A percentile compares a stretch with the other conserved stretches of the same genome.
Conservation (phyloP, 2,888 invertebrate genomes). For the Morinoia aosen region DNA sequence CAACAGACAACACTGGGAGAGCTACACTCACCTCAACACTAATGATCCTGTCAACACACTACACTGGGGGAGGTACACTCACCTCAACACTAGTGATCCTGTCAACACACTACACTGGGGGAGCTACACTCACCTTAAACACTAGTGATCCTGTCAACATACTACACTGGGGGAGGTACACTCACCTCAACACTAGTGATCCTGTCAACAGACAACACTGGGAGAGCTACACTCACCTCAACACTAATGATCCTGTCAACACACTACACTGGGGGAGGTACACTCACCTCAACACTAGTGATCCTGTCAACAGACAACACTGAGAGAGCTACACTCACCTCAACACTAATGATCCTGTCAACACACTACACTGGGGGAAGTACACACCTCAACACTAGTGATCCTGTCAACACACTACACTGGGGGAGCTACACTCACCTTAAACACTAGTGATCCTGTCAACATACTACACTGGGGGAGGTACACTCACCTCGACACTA, state of each 20-base stretch:
- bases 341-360: not conserved
- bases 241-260: not conserved
- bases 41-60: not conserved
- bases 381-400: slow-evolving; percentile 85
- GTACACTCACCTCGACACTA: slow-evolving; percentile 71
- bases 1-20: not conserved
- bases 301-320: not conserved
- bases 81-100: not conserved
- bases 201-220: not conserved
- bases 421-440: slow-evolving; percentile 77
- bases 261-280: not conserved
- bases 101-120: not conserved
- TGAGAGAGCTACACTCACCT: slow-evolving; percentile 71
- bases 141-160: not conserved
- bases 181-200: not conserved
- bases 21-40: not conserved
- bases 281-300: not conserved
- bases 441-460: not conserved
- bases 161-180: not conserved
- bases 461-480: not conserved
- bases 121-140: not conserved
- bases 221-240: not conserved
- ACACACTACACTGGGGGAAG: not conserved
- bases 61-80: not conserved
- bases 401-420: slow-evolving; percentile 87